These are phyloP conservation scores for Macrophya annulata DNA, from an alignment of 2,888 invertebrate genomes.

Conservation along the genomic window DNA sequence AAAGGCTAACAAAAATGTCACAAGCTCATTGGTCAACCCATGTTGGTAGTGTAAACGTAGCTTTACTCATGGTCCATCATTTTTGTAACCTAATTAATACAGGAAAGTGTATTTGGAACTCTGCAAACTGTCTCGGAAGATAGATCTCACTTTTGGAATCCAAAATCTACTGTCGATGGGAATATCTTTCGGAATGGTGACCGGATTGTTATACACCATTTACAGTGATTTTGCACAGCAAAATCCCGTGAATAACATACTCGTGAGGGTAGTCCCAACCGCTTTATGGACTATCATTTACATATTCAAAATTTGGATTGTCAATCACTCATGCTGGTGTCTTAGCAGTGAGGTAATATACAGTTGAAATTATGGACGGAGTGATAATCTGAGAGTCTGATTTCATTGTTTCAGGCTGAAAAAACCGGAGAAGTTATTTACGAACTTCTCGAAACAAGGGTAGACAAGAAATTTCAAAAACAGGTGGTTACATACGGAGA, in stretches of 20 bases:
- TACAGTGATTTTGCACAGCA: background rate
- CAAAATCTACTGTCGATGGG: constrained; percentile 32
- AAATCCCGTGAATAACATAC: background rate
- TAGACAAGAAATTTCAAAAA: background rate
- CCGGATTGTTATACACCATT: background rate
- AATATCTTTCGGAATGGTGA: background rate
- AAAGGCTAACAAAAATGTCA: too few relatives aligned
- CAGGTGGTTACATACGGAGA: background rate
- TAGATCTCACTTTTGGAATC: constrained; percentile 19
- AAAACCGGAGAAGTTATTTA: background rate
- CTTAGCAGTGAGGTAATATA: constrained; percentile 40
- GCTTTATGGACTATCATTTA: background rate
- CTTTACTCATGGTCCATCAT: background rate
- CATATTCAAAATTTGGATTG: background rate
- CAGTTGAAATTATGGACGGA: background rate
- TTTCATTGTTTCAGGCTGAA: constrained; percentile 23
- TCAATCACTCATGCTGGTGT: constrained; percentile 21
- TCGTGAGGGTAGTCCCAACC: background rate
- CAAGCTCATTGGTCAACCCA: too few relatives aligned
- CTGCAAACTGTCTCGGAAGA: constrained; percentile 4
- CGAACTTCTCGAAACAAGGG: background rate
- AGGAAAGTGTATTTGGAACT: constrained; percentile 40
- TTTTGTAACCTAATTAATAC: background rate
- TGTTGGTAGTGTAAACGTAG: background rate
- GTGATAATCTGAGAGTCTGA: background rate